Percentiles rank a stretch among this genome's conserved stretches.
Evolutionary conservation across 2,113 vertebrate species (phyloP).

Genomic region (Gymnarchus niloticus): DNA sequence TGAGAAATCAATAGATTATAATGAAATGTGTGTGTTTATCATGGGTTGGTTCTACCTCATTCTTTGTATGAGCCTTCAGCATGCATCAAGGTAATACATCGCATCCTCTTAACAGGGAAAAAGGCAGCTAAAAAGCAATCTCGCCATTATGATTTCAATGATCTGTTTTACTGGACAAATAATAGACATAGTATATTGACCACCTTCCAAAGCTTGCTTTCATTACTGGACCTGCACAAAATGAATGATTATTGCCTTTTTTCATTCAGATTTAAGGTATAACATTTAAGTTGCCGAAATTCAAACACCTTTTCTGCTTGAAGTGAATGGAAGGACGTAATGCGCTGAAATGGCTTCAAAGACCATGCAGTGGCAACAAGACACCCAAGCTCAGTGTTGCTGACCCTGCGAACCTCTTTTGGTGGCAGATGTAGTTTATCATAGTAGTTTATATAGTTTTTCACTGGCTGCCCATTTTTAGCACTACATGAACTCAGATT

Average conservation of each 20-base stretch:
- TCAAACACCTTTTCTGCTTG: not conserved
- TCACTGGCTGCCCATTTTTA: too few relatives aligned
- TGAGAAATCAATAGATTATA: conserved; percentile 97
- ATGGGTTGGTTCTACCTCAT: conserved; percentile 41
- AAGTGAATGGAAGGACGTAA: not conserved
- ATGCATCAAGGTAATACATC: not conserved
- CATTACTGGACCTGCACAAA: not conserved
- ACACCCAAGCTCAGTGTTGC: not conserved
- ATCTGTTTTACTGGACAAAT: not conserved
- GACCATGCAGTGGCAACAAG: not conserved
- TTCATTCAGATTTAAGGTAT: not conserved
- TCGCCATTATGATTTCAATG: not conserved
- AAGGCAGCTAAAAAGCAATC: not conserved
- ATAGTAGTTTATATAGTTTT: not conserved
- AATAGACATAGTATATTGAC: not conserved
- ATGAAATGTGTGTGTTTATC: conserved; percentile 83
- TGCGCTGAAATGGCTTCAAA: not conserved
- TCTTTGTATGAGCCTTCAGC: not conserved
- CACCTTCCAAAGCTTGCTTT: not conserved
- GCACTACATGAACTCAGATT: not conserved
- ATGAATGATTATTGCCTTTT: not conserved
- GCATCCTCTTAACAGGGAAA: not conserved
- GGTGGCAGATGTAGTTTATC: not conserved
- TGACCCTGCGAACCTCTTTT: not conserved
- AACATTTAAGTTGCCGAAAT: not conserved